Base-by-base conservation (phyloP, 2,113 vertebrate species). In the Opisthocomus hoazin region DNA sequence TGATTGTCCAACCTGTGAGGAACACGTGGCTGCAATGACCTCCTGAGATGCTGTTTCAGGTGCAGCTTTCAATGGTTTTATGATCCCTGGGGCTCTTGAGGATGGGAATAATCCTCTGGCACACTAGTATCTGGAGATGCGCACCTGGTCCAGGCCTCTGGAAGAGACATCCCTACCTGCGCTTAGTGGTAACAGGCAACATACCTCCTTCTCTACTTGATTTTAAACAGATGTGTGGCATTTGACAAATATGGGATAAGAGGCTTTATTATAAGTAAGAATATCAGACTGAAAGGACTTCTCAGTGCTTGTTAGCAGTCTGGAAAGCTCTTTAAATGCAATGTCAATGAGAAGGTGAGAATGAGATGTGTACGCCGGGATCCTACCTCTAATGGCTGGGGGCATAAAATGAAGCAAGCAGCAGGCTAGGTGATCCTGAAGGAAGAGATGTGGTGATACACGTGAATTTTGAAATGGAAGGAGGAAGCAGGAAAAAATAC, bases 1-100 rank as follows among this genome's bases (percentile, higher is more conserved):
- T 48, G 53, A 32, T 53, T 63, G 20, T 51, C 53, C 27, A 63
- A 4, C 32, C 9, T 0, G 0, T 9, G 41, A 60, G 39, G 36
- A 70, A 34, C 19, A 29, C 9, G 8, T 65, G 41, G 15, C 58
- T 77, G 30, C 27, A 53, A 48, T 10, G 37, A 69, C 27, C 9
- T 63, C 58, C 15, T 46, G n/a, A 53, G 56, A 37, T 73, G 36
- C 15, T 68, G 30, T n/a, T 78, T 73, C 18, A 26, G 37, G 27
- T 39, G 43, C 18, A 50, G 27, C 13, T 82, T 74, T 69, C 26
- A 46, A 58, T 9, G 39, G 5, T 24, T 74, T 83, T 36, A 39
- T 63, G 54, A 60, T 19, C 24, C 41, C 21, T 60, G 39, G 24
- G 27, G 20, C 19, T 73, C 32, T n/a, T 53, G 46, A 64, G 43